Evolutionary conservation across 2,888 invertebrate species (phyloP), one percentile per base, ranked within the genome.

Genomic region (Lepidochrysops patricia): DNA sequence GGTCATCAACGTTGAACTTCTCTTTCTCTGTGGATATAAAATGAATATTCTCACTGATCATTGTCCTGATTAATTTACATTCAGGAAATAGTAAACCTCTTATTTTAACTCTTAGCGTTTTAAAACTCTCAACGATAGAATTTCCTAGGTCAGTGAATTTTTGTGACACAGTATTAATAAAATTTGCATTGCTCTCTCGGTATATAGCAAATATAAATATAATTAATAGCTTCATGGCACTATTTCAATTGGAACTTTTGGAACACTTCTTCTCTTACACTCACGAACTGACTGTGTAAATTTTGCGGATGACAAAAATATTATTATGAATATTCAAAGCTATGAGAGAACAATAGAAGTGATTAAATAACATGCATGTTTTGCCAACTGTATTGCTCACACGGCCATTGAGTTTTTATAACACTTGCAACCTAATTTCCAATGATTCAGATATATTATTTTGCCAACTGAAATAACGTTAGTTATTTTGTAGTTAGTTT

Each of bases 251-350:
- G 13, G 15, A 27, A 52, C n/a, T n/a, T n/a, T 29, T 29, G 12
- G 4, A 5, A 25, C 19, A 23, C 26, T 26, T 26, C 50, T 26
- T 2, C 6, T 25, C 4, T 12, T 26, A 25, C 1, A 19, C 1
- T 50, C 27, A 32, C 54, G 29, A 19, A 54, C 32, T n/a, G 9
- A 54, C 32, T 29, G 54, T 29, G 27, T 54, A 26, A 27, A 27
- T 52, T 52, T 13, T 9, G 32, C 54, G 29, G 9, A 19, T 27
- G 6, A 15, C 7, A 15, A 54, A 29, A 54, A 29, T 68, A 69
- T 29, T 68, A 69, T 29, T 72, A 72, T 0, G 70, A 64, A 4
- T 58, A 60, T 23, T 69, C 67, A 0, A 62, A 26, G 50, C 25
- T 23, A 15, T 54, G 12, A 54, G 54, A 54, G 54, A 29, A 29